Base-by-base conservation (phyloP, 2,797 vertebrate genomes). In the Holocentrus rufus region DNA sequence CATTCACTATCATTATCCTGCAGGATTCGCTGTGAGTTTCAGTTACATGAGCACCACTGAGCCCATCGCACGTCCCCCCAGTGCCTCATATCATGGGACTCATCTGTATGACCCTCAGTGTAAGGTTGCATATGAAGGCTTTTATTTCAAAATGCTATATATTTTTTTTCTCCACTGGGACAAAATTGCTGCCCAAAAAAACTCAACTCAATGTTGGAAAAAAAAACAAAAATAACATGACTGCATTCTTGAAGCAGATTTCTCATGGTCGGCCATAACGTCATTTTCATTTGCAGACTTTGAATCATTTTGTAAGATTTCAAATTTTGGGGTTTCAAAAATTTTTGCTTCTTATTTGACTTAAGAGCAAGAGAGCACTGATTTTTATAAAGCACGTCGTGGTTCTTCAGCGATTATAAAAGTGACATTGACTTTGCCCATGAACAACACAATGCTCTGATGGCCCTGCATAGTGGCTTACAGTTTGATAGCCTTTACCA, bases 1-100 rank as follows among this genome's bases (percentile, higher is more conserved):
- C 72, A 87, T 81, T 78, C 84, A 27, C 60, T 3, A 20, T 82
- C 83, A 90, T 87, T 84, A 84, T 90, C 87, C 79, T 11, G 57
- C 5, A 34, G 77, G 87, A 81, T 78, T 77, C 82, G 78, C 74
- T 55, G 74, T 20, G 77, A 84, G 87, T 72, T 83, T 84, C 82
- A 70, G 86, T 90, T 87, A 92, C 85, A 85, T 57, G 82, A 84
- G 58, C 31, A 65, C 53, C 59, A 15, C 30, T 22, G n/a, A 17
- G 18, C 25, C 53, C 1, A 20, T 62, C 69, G 39, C 80, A 68
- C 70, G 68, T 80, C 75, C 69, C 80, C 81, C 79, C 79, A 59
- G 68, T 87, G 85, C 70, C 69, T 70, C 53, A 59, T 80, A 79
- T 75, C 69, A 68, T 14, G 15, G 31, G 30, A 0, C 80, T 86